These are phyloP conservation scores for Hippasteria phrygiana DNA, from an alignment of 53 echinoderm and acorn worm species.

Conservation along the genomic window DNA sequence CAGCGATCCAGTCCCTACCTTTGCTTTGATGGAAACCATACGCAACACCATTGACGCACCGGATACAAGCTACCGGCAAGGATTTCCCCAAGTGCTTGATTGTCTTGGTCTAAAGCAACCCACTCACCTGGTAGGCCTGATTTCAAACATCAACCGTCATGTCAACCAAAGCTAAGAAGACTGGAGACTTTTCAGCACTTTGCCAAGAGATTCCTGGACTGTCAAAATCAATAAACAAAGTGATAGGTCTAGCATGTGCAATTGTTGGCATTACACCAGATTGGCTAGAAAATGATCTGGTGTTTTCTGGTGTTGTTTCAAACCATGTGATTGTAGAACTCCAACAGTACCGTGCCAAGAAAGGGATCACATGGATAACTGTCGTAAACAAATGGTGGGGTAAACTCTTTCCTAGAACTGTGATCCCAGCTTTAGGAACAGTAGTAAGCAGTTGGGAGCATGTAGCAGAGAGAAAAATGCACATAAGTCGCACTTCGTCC, in stretches of 20 bases:
- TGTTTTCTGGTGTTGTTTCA: conserved; percentile 23
- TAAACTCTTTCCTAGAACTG: conserved; percentile 16
- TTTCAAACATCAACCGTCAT: conserved; percentile 32
- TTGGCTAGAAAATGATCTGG: conserved; percentile 49
- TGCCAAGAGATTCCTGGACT: conserved; percentile 60
- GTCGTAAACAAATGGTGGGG: conserved; percentile 55
- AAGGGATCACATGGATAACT: conserved; percentile 53
- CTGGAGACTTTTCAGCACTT: conserved; percentile 31
- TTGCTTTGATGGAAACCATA: conserved; percentile 63
- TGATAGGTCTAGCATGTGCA: conserved; percentile 66
- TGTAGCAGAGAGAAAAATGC: conserved; percentile 3
- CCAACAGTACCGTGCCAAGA: conserved; percentile 21
- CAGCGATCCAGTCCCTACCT: conserved; percentile 60
- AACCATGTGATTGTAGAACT: conserved; percentile 42
- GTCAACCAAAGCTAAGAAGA: conserved; percentile 24
- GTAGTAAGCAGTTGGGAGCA: neutral
- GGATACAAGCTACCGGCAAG: conserved; percentile 46
- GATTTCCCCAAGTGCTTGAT: conserved; percentile 53
- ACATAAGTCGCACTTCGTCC: neutral
- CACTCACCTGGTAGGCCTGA: conserved; percentile 11
- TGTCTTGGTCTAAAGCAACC: conserved; percentile 66
- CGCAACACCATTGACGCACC: conserved; percentile 51
- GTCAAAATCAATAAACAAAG: conserved; percentile 9
- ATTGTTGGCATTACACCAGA: conserved; percentile 35
- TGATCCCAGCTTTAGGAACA: neutral